phyloP scores from a whole-genome alignment of 1,140 invertebrate genomes.

The Nixonia krombeini region DNA sequence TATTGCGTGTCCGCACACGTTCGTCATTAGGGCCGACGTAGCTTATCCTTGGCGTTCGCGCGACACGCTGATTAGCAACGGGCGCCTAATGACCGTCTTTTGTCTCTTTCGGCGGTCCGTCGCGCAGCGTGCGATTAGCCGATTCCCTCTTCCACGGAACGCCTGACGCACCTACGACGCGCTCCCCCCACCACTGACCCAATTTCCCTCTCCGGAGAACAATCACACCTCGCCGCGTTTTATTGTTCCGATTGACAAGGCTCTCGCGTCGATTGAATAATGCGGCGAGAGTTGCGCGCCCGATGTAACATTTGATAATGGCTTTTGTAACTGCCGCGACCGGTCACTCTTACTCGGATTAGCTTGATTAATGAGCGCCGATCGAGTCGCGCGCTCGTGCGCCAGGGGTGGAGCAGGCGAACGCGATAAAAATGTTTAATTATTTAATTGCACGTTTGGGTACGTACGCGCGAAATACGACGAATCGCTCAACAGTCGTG shows the following conservation, averaged over 20 bases:
- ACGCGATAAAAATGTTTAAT: no score
- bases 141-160: not conserved
- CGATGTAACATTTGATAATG: not conserved
- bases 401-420: no score
- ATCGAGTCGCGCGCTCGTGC: no score
- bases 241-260: slow-evolving; percentile 3
- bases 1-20: not conserved
- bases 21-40: slow-evolving; percentile 14
- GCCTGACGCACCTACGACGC: no score
- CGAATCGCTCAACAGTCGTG: no score
- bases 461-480: no score
- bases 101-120: not conserved
- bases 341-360: no score
- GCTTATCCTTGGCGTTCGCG: not conserved
- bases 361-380: no score
- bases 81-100: not conserved
- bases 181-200: no score
- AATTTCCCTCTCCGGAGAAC: not conserved
- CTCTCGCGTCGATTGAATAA: not conserved
- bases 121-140: no score
- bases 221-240: not conserved
- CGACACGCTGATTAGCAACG: slow-evolving; percentile 9
- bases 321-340: no score
- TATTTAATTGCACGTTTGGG: no score
- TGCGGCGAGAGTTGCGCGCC: not conserved